Conservation (phyloP, 2,888 invertebrate genomes). For the Syrista parreyssii region DNA sequence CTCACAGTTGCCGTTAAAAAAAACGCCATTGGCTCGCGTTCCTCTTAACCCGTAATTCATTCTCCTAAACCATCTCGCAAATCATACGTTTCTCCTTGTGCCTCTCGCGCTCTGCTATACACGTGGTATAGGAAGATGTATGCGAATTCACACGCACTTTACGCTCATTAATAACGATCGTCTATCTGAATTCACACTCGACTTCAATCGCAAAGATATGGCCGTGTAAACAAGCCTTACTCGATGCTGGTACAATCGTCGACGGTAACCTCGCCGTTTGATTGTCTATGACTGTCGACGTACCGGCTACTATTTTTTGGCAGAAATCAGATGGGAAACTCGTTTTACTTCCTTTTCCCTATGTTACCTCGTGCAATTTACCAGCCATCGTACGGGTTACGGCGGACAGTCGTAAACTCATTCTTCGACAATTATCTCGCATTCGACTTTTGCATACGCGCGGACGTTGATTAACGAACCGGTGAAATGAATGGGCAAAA, state of each 20-base stretch:
- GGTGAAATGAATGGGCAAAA: background rate
- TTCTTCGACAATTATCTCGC: background rate
- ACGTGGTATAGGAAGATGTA: background rate
- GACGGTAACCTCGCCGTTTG: background rate
- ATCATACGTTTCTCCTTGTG: background rate
- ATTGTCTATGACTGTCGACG: background rate
- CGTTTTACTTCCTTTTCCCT: background rate
- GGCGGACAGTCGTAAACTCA: background rate
- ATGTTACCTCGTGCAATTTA: background rate
- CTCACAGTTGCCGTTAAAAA: background rate
- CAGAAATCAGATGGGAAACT: background rate
- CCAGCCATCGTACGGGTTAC: background rate
- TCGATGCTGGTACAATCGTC: background rate
- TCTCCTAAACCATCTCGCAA: background rate
- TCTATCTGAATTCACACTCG: background rate
- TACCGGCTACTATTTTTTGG: background rate
- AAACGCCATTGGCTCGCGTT: background rate
- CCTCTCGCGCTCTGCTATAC: background rate
- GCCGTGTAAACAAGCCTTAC: background rate
- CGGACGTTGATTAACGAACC: background rate
- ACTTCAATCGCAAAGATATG: background rate
- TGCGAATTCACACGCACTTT: background rate
- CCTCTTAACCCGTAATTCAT: background rate
- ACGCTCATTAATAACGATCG: background rate
- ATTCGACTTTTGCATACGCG: background rate